Conservation (phyloP, 2,113 vertebrate species). For the Fukomys damarensis region DNA sequence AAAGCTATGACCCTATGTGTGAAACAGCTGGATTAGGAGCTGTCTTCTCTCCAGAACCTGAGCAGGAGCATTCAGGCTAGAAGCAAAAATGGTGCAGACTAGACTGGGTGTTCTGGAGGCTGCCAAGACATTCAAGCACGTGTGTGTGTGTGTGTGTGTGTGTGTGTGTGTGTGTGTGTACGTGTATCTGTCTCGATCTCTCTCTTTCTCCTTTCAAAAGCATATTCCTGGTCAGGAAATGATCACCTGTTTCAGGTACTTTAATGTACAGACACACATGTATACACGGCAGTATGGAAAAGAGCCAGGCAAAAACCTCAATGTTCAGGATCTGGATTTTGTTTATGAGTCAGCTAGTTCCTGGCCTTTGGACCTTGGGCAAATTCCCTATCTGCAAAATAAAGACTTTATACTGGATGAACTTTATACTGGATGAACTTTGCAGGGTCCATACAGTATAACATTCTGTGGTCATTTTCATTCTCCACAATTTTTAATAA, state of each 20-base stretch:
- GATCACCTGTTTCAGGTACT: background rate
- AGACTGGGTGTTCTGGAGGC: background rate
- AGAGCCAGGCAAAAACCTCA: background rate
- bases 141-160: too few relatives aligned
- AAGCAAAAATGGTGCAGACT: background rate
- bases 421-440: background rate
- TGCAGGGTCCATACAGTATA: background rate
- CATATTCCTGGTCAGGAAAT: background rate
- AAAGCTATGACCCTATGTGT: background rate
- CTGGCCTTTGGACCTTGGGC: background rate
- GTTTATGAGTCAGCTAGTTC: background rate
- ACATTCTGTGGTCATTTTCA: background rate
- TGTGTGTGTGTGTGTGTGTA: too few relatives aligned
- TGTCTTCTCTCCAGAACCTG: background rate
- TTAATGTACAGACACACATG: background rate
- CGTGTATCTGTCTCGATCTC: too few relatives aligned
- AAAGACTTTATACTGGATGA: background rate
- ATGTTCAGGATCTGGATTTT: background rate
- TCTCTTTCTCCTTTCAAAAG: background rate
- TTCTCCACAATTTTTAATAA: conserved; percentile 8
- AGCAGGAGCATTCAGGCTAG: background rate
- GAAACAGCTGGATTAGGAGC: background rate
- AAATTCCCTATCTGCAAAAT: conserved; percentile 26
- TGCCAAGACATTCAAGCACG: background rate
- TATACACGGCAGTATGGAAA: background rate